These are phyloP conservation scores for Dromiciops gliroides DNA, from an alignment of 2,113 vertebrate species.

Conservation along the genomic window DNA sequence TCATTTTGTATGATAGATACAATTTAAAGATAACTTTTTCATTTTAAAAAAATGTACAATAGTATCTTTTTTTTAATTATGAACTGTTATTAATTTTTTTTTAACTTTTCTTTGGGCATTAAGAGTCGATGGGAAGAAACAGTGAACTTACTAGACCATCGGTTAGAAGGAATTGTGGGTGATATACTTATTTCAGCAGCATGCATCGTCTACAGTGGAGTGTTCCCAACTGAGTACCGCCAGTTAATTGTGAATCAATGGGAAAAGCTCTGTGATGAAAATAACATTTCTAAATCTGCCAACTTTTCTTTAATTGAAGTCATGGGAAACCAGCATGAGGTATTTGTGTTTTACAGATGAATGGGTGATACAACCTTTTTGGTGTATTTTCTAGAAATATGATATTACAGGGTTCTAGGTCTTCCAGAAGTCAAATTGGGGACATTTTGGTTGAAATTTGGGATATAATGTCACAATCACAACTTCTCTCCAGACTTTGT, in stretches of 20 bases:
- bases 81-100: neutral
- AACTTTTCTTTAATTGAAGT: constrained; percentile 66
- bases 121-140: constrained; percentile 81
- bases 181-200: constrained; percentile 70
- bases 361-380: neutral
- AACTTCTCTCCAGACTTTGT: neutral
- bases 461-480: neutral
- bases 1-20: too few relatives aligned
- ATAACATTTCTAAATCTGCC: constrained; percentile 57
- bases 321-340: constrained; percentile 68
- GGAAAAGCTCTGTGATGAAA: constrained; percentile 57
- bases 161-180: constrained; percentile 64
- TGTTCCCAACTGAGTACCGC: constrained; percentile 67
- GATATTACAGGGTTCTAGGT: neutral
- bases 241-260: neutral
- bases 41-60: neutral
- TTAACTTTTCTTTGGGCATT: constrained; percentile 23
- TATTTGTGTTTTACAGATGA: constrained; percentile 19
- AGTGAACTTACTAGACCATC: constrained; percentile 40
- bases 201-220: constrained; percentile 67
- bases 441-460: neutral
- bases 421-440: neutral
- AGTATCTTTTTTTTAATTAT: neutral
- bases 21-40: neutral
- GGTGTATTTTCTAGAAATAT: neutral